These are phyloP conservation scores for Drosophila rufa DNA, from an alignment of 1,140 invertebrate genomes.

Conservation along the genomic window DNA sequence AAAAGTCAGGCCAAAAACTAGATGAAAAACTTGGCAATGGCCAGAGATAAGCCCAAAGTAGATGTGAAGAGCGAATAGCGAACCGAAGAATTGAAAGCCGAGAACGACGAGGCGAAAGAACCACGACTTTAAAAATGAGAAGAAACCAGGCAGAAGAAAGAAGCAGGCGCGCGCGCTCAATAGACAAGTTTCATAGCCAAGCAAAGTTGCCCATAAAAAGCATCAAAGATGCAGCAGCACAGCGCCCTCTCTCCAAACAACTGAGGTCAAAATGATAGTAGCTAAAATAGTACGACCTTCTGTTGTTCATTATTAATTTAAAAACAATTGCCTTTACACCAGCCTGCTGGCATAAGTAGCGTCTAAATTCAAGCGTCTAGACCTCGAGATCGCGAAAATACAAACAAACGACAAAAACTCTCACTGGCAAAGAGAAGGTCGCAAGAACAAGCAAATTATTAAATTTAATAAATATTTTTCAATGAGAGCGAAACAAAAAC, in stretches of 20 bases:
- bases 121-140: slow-evolving; percentile 14
- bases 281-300: slow-evolving; percentile 11
- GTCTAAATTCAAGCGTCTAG: background rate
- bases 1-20: slow-evolving; percentile 60
- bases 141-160: slow-evolving; percentile 47
- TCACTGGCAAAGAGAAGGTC: background rate
- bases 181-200: slow-evolving; percentile 71
- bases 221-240: slow-evolving; percentile 40
- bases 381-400: background rate
- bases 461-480: slow-evolving; percentile 6
- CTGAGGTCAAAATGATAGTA: slow-evolving; percentile 34
- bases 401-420: background rate
- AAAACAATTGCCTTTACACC: slow-evolving; percentile 11
- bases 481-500: slow-evolving; percentile 1
- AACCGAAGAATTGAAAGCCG: slow-evolving; percentile 19
- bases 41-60: slow-evolving; percentile 48
- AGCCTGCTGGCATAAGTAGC: background rate
- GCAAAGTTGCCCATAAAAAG: slow-evolving; percentile 47
- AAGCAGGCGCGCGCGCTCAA: slow-evolving; percentile 22
- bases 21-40: slow-evolving; percentile 74
- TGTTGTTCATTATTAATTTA: slow-evolving; percentile 15
- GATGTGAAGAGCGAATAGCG: slow-evolving; percentile 34
- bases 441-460: slow-evolving; percentile 2
- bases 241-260: slow-evolving; percentile 13
- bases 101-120: slow-evolving; percentile 14